These are phyloP conservation scores for Drosophila ustulata DNA, from an alignment of 2,888 invertebrate species.

Conservation along the genomic window DNA sequence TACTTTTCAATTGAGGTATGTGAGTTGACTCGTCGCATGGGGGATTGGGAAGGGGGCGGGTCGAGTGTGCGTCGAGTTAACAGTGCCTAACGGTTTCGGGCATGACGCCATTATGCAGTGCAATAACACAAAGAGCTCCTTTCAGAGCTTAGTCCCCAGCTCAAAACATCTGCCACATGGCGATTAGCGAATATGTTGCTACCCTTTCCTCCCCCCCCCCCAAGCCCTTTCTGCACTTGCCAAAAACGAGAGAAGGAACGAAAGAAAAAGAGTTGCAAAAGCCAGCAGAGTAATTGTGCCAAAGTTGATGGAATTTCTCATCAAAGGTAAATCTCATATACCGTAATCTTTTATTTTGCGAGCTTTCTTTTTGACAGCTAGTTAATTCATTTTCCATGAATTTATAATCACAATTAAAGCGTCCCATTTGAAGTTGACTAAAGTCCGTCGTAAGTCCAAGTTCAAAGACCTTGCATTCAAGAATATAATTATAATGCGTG, in stretches of 20 bases:
- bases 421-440: slow-evolving; percentile 11
- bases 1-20: slow-evolving; percentile 68
- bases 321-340: slow-evolving; percentile 17
- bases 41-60: background rate
- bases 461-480: background rate
- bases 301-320: slow-evolving; percentile 27
- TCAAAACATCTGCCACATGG: slow-evolving; percentile 40
- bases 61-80: slow-evolving; percentile 34
- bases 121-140: slow-evolving; percentile 56
- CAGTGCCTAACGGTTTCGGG: slow-evolving; percentile 51
- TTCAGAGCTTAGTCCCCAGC: slow-evolving; percentile 31
- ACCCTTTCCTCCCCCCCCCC: background rate
- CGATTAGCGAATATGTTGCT: slow-evolving; percentile 54
- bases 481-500: too few species aligned
- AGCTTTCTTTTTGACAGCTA: background rate
- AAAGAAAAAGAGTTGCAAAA: slow-evolving; percentile 13
- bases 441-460: background rate
- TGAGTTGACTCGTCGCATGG: slow-evolving; percentile 2
- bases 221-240: background rate
- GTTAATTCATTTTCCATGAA: slow-evolving; percentile 23
- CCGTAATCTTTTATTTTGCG: background rate
- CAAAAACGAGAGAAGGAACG: slow-evolving; percentile 2
- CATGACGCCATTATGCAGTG: slow-evolving; percentile 59
- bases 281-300: slow-evolving; percentile 11
- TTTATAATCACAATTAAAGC: slow-evolving; percentile 21